Evolutionary conservation across 2,888 invertebrate species (phyloP), one percentile per base, ranked within the genome.

Genomic region (Andrena chrysosceles): DNA sequence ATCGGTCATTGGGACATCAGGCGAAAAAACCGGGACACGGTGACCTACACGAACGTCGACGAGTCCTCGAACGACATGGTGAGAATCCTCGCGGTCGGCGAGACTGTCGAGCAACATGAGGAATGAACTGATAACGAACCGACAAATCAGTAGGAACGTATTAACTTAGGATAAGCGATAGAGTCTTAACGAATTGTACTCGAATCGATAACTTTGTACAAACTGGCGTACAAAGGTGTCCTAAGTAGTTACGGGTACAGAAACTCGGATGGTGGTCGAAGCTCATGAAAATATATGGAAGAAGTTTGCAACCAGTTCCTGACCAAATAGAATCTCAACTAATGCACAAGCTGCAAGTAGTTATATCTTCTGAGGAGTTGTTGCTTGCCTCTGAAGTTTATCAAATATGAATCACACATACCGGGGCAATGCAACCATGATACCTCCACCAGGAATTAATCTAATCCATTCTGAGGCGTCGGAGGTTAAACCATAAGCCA

Each of bases 11-110:
- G 92, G 91, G 85, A 89, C 23, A 86, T 91, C 31, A 90, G 90
- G 63, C 90, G 90, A 83, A 92, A 90, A 33, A 90, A 89, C 8
- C 84, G 89, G 2, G 92, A 93, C 69, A 93, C 92, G 10, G 92
- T 94, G 62, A 90, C 91, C 60, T 94, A 94, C 80, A 92, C 90
- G 71, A 94, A 93, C 85, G 93, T 94, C 63, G 89, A 92, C 16
- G 93, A 93, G 60, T 91, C 93, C 13, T 91, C 90, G 52, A 92
- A 92, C 85, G 94, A 94, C 82, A 89, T 93, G 48, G 91, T 93
- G 62, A 91, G 92, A 89, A 93, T 93, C 89, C 83, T 93, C 66
- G 85, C 91, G 6, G 89, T 88, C 23, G 87, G 88, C 56, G 93
- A 93, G 13, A 78, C 84, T 20, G 84, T 85, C 76, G 91, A 91